phyloP scores from a whole-genome alignment of 2,113 vertebrate species.

The Desmodus rotundus region DNA sequence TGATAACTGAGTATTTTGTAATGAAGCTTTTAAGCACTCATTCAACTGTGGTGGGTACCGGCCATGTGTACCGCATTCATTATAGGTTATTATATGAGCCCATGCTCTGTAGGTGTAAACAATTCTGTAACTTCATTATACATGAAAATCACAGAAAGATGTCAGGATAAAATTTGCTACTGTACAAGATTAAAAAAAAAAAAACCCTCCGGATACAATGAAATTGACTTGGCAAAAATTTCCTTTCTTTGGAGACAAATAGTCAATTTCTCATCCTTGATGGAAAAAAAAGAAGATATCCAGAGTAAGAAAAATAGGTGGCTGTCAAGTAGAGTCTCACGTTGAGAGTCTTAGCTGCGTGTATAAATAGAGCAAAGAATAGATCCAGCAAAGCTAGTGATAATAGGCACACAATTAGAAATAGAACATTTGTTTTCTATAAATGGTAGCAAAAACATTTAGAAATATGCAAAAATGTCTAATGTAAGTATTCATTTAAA shows the following conservation, averaged over 20 bases:
- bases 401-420: neutral
- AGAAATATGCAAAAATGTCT: neutral
- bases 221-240: neutral
- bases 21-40: neutral
- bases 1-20: slow-evolving; percentile 15
- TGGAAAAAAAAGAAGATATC: neutral
- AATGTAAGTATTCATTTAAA: slow-evolving; percentile 58
- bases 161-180: neutral
- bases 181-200: slow-evolving; percentile 1
- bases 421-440: slow-evolving; percentile 33
- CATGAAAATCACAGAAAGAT: neutral
- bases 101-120: neutral
- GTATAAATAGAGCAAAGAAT: neutral
- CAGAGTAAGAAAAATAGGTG: slow-evolving; percentile 31
- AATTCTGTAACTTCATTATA: neutral
- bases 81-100: neutral
- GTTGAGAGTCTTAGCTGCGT: slow-evolving; percentile 14
- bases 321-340: neutral
- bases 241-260: neutral
- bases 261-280: neutral
- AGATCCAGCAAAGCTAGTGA: neutral
- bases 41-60: neutral
- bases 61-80: neutral
- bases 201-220: neutral
- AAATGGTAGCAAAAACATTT: neutral